A percentile compares a stretch with the other conserved stretches of the same genome.
phyloP scores from a whole-genome alignment of 2,888 invertebrate species.

The Eilema sororculum region DNA sequence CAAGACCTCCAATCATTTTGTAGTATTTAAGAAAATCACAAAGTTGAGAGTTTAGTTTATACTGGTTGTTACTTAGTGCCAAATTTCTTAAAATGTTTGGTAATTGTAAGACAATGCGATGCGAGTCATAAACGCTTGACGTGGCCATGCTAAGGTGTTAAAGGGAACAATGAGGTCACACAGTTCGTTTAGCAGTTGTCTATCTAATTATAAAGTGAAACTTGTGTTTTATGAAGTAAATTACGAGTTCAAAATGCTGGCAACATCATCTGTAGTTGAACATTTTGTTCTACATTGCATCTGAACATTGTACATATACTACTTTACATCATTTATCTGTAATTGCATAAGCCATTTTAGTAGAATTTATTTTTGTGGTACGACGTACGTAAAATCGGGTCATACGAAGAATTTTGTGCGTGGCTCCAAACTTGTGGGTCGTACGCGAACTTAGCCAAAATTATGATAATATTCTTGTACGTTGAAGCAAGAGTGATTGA shows the following conservation, averaged over 20 bases:
- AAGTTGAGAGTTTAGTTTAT: constrained; percentile 44
- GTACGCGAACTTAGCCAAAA: no score
- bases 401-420: no score
- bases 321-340: no score
- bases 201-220: constrained; percentile 53
- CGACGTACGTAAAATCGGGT: no score
- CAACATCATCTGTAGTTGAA: not conserved
- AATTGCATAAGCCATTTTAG: no score
- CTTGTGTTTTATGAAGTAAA: constrained; percentile 29
- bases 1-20: constrained; percentile 40
- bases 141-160: constrained; percentile 68
- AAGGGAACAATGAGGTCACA: constrained; percentile 71
- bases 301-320: no score
- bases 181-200: constrained; percentile 49
- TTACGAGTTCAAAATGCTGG: constrained; percentile 1
- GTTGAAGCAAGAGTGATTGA: no score
- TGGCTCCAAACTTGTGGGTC: no score
- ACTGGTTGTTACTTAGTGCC: constrained; percentile 68
- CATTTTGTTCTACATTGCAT: no score
- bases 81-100: constrained; percentile 80
- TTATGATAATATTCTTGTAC: no score
- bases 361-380: no score
- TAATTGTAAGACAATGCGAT: constrained; percentile 83
- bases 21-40: constrained; percentile 22
- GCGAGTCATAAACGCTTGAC: constrained; percentile 77